Conservation (phyloP, 2,113 vertebrate species). For the Lamprotornis superbus region DNA sequence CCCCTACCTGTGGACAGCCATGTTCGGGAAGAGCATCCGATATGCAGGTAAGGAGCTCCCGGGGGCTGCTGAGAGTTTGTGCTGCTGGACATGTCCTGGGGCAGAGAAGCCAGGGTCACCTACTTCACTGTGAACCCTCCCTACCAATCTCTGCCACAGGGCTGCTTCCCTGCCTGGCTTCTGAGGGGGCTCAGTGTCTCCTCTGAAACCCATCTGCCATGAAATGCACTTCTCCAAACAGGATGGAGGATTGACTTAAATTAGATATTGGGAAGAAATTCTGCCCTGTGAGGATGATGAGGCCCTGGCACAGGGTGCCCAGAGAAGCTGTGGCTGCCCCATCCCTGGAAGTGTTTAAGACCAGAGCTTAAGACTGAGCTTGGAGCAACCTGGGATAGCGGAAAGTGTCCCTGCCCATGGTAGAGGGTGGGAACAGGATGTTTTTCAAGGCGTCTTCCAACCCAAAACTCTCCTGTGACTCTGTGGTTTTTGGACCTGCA, state of each 20-base stretch:
- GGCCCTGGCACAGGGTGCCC: background rate
- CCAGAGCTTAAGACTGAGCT: background rate
- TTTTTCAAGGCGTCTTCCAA: background rate
- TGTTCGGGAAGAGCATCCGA: slow-evolving; percentile 96
- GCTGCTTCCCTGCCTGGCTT: background rate
- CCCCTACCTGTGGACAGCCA: slow-evolving; percentile 93
- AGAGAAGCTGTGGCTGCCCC: background rate
- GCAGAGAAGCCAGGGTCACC: background rate
- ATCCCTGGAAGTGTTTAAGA: background rate
- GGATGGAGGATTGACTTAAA: background rate
- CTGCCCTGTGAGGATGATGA: background rate
- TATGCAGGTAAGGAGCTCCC: slow-evolving; percentile 81
- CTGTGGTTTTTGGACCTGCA: background rate
- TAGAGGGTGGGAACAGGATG: background rate
- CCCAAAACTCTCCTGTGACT: background rate
- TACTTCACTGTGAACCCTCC: background rate
- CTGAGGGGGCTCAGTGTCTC: accelerated
- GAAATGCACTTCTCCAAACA: background rate
- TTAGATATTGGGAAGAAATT: background rate
- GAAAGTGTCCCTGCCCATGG: background rate
- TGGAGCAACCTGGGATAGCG: background rate
- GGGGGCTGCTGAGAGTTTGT: background rate
- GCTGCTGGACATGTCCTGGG: background rate
- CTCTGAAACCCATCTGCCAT: background rate
- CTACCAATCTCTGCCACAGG: accelerated